Percentiles rank a stretch among this genome's conserved stretches.
Conservation (phyloP, 2,113 vertebrate genomes). For the Tupaia chinensis region DNA sequence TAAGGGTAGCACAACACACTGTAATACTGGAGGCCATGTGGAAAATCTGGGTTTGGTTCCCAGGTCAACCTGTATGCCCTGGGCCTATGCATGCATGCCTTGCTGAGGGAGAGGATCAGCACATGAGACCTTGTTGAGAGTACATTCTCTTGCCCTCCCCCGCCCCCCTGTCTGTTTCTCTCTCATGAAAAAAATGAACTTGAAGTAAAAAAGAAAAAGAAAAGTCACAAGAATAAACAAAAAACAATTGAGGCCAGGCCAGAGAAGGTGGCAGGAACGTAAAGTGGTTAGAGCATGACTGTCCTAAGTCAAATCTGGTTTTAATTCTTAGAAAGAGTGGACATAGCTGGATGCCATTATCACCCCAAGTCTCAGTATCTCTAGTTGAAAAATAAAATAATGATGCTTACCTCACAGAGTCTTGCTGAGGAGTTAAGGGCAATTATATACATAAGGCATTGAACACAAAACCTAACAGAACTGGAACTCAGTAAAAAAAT, state of each 20-base stretch:
- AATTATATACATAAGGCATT: not conserved
- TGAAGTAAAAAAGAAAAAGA: too few species aligned
- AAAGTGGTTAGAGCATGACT: too few species aligned
- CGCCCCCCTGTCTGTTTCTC: too few species aligned
- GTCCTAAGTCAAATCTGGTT: not conserved
- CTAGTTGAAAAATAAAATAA: not conserved
- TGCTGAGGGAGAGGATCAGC: too few species aligned
- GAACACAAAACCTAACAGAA: not conserved
- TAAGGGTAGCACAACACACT: too few species aligned
- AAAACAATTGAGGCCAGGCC: not conserved
- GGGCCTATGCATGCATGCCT: too few species aligned
- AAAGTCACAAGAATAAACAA: not conserved
- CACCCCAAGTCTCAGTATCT: not conserved
- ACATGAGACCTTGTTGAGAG: too few species aligned
- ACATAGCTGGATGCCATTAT: not conserved
- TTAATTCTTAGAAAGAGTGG: not conserved
- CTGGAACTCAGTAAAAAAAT: not conserved
- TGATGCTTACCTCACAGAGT: not conserved
- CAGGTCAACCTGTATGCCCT: too few species aligned
- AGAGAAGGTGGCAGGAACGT: not conserved
- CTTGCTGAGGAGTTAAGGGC: not conserved
- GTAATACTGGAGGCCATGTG: too few species aligned
- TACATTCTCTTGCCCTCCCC: too few species aligned
- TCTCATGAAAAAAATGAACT: too few species aligned
- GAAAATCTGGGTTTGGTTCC: too few species aligned